A percentile compares a stretch with the other conserved stretches of the same genome.
These are phyloP conservation scores for Triplophysa siluroides DNA, from an alignment of 2,113 vertebrate genomes.

Conservation along the genomic window DNA sequence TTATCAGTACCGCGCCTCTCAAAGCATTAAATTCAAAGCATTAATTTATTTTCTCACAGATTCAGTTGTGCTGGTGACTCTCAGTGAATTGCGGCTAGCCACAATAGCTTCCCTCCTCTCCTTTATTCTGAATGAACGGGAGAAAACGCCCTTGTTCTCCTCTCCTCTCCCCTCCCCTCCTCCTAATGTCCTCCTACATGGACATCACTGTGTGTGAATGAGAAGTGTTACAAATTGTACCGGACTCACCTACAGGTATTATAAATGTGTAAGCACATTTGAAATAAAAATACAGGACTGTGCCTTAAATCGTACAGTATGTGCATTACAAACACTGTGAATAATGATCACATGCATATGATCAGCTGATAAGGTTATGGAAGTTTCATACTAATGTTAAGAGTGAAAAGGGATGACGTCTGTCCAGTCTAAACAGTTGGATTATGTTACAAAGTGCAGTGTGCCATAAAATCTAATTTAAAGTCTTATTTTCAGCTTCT, in stretches of 20 bases:
- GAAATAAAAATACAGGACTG: background rate
- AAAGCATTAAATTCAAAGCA: conserved; percentile 39
- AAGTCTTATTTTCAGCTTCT: background rate
- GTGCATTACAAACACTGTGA: background rate
- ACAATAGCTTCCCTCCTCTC: conserved; percentile 45
- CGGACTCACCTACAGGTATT: background rate
- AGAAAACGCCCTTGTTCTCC: conserved; percentile 58
- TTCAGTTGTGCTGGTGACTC: conserved; percentile 29
- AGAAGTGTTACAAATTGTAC: conserved; percentile 14
- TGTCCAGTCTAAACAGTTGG: conserved; percentile 1
- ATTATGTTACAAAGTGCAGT: conserved; percentile 23
- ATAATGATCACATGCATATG: background rate
- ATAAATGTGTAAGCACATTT: background rate
- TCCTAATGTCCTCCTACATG: conserved; percentile 45
- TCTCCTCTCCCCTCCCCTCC: conserved; percentile 43
- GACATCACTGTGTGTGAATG: conserved; percentile 34
- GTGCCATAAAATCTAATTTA: background rate
- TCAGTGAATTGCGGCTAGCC: conserved; percentile 33
- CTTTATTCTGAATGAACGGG: conserved; percentile 58
- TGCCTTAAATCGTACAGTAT: too few species aligned
- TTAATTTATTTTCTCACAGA: conserved; percentile 21
- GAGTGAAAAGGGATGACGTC: conserved; percentile 17
- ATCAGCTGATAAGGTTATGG: conserved; percentile 11
- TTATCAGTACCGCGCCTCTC: conserved; percentile 30
- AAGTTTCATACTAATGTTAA: conserved; percentile 3